Base-by-base conservation (phyloP, 2,888 invertebrate species). In the Lasioglossum calceatum region DNA sequence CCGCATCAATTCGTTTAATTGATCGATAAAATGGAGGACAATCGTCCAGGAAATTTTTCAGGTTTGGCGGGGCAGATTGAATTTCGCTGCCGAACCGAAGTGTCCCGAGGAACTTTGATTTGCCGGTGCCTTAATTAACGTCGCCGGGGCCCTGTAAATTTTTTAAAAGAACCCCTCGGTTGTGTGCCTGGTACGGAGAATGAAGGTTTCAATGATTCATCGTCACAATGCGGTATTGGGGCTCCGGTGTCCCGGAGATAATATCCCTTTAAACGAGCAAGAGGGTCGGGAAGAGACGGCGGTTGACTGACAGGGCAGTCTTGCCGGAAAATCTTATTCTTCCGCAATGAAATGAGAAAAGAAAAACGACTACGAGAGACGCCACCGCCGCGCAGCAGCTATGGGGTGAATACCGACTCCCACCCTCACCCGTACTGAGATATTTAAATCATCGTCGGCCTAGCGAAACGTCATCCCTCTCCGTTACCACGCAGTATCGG, bases 201-300 rank as follows among this genome's bases (percentile, higher is more conserved):
- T 47, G 74, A 88, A 82, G 88, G 77, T 91, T 92, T 90, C 90
- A 89, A 88, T 92, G 91, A 92, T 92, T 92, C 90, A 92, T 92
- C 86, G 86, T 84, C 87, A 88, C 86, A 84, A 87, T 87, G 87
- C 79, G 85, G 85, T 87, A 89, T 92, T 80, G 81, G 87, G 81
- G 82, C 75, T 73, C 71, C 82, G 75, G 84, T 84, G 84, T 92
- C 84, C 67, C 77, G 77, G 73, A 88, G 88, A 91, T 92, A 91
- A 92, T 91, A 91, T 90, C 85, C 85, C 88, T 81, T 87, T 88
- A 88, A 89, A 86, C 86, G 91, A 86, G 81, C 74, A 70, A 64
- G 76, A 78, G 89, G 80, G 80, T 83, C 77, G 87, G 87, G 67
- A 77, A 70, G 54, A 70, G 79, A 50, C 70, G 71, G 77, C 1